phyloP scores from a whole-genome alignment of 2,888 invertebrate species.

The Idaea aversata region DNA sequence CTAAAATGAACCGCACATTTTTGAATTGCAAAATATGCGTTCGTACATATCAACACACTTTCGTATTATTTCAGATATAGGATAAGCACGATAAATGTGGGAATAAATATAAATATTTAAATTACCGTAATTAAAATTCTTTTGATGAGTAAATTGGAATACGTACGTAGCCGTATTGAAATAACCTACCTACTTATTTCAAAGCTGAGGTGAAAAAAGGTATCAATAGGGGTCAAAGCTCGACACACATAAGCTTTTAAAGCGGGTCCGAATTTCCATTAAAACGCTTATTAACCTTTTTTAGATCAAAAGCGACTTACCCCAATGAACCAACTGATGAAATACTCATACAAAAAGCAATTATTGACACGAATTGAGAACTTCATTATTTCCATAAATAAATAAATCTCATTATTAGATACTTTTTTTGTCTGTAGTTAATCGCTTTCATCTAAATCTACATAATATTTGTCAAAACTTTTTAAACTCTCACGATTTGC shows the following conservation, averaged over 20 bases:
- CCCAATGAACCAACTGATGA: not conserved
- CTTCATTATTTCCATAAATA: not conserved
- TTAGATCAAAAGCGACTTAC: slow-evolving; percentile 1
- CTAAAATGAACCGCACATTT: slow-evolving; percentile 36
- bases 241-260: slow-evolving; percentile 1
- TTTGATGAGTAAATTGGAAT: not conserved
- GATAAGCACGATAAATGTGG: not conserved
- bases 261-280: not conserved
- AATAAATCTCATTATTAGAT: no score
- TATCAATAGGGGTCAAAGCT: slow-evolving; percentile 4
- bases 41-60: slow-evolving; percentile 2
- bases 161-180: not conserved
- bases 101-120: slow-evolving; percentile 1
- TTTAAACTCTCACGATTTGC: no score
- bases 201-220: slow-evolving; percentile 5
- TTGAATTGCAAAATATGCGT: slow-evolving; percentile 18
- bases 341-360: not conserved
- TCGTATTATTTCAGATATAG: not conserved
- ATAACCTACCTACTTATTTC: not conserved
- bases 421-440: no score
- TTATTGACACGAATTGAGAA: not conserved
- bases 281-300: slow-evolving; percentile 1
- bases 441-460: no score
- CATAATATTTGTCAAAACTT: no score
- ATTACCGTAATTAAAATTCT: slow-evolving; percentile 1